A percentile compares a stretch with the other conserved stretches of the same genome.
phyloP scores from a whole-genome alignment of 2,888 invertebrate genomes.

The Physocephala rufipes region DNA sequence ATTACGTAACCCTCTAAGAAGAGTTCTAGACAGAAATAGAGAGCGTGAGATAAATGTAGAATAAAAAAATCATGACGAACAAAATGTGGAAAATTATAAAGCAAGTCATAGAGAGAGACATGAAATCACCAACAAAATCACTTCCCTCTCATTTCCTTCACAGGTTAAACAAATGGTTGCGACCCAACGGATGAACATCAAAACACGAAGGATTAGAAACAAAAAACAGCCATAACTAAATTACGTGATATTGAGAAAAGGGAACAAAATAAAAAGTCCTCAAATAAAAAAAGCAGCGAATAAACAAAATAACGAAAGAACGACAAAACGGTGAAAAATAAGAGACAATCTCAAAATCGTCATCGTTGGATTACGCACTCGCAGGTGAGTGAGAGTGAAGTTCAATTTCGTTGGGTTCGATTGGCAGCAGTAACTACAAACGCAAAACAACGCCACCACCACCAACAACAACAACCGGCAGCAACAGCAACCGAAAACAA shows the following conservation, averaged over 20 bases:
- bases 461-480: not conserved
- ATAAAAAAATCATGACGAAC: not conserved
- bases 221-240: no score
- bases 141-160: conserved; percentile 38
- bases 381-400: conserved; percentile 57
- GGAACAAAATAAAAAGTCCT: no score
- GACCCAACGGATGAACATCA: not conserved
- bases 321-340: conserved; percentile 2
- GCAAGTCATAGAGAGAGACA: conserved; percentile 20
- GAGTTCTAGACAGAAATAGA: conserved; percentile 1
- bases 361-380: conserved; percentile 20
- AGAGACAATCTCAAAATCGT: conserved; percentile 23
- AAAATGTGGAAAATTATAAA: no score
- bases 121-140: conserved; percentile 40
- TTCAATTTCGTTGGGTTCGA: conserved; percentile 49
- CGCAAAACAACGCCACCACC: not conserved
- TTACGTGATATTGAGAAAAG: conserved; percentile 1
- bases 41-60: no score
- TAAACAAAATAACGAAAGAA: not conserved
- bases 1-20: conserved; percentile 37
- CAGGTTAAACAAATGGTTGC: not conserved
- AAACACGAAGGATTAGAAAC: not conserved
- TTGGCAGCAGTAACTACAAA: conserved; percentile 33
- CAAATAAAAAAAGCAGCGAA: not conserved
- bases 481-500: not conserved